These are phyloP conservation scores for Pangasianodon hypophthalmus DNA, from an alignment of 2,113 vertebrate species.

Conservation along the genomic window DNA sequence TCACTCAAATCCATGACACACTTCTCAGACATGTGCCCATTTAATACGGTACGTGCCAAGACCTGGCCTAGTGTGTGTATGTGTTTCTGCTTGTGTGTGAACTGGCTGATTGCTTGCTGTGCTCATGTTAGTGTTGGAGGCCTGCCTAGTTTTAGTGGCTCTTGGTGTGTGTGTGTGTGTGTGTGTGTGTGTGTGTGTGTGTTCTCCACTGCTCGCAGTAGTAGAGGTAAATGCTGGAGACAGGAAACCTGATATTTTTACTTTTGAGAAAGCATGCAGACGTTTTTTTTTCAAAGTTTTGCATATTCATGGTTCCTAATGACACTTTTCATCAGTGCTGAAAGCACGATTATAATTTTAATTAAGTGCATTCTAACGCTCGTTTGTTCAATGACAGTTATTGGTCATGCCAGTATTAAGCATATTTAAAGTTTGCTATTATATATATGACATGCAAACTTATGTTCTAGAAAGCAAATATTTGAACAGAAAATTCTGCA, in stretches of 20 bases:
- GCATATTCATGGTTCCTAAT: neutral
- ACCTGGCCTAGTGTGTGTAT: conserved; percentile 37
- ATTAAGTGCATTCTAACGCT: neutral
- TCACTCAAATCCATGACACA: conserved; percentile 35
- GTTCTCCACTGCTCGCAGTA: conserved; percentile 21
- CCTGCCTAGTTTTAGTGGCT: conserved; percentile 54
- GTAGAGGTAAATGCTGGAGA: conserved; percentile 18
- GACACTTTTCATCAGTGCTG: neutral
- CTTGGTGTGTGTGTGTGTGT: conserved; percentile 36
- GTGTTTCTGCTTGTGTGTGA: conserved; percentile 50
- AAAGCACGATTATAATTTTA: conserved; percentile 12
- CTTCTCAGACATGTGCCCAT: conserved; percentile 35
- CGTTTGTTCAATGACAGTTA: conserved; percentile 25
- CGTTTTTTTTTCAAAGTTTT: neutral
- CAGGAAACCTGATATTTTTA: conserved; percentile 23
- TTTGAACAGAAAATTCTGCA: conserved; percentile 19
- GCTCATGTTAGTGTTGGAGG: conserved; percentile 53
- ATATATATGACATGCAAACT: conserved; percentile 17
- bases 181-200: conserved; percentile 33
- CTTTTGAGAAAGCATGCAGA: neutral
- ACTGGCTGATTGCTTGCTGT: conserved; percentile 50
- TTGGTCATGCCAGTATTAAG: conserved; percentile 4
- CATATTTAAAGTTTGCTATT: neutral
- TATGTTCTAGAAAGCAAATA: conserved; percentile 16
- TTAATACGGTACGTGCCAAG: conserved; percentile 41